Evolutionary conservation across 2,113 vertebrate species (phyloP), one percentile per base, ranked within the genome.

Genomic region (Phalacrocorax carbo): DNA sequence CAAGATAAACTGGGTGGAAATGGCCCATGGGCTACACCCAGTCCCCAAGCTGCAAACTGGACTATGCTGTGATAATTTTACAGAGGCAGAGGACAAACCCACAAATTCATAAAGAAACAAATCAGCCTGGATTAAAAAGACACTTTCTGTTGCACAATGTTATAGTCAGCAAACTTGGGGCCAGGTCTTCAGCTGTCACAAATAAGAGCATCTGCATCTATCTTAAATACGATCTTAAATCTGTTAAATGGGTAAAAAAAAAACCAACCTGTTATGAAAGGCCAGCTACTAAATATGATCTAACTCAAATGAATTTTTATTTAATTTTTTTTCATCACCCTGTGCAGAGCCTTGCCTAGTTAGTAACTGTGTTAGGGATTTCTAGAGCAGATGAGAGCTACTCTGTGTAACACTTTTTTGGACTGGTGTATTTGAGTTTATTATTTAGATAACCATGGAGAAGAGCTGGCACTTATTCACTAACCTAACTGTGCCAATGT

Each of bases 221-320:
- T 46, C 49, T 26, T 52, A 52, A 48, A 36, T 75, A 58, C 10
- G 68, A 19, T 42, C 5, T 82, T 65, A 79, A 60, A 15, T 36
- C 21, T 40, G 8, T 36, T 70, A 72, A 78, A 66, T 27, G 12
- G 60, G 10, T 46, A 46, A 79, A 82, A 86, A 55, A 3, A 75
- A 83, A 78, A 82, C 19, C 18, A 65, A 86, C 83, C 10, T 40
- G 9, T 52, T 46, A 46, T 9, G 9, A 75, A 86, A 66, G 1
- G 2, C 40, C 36, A 84, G 14, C 9, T 62, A 42, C 8, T 12
- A 46, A 90, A 78, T 58, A 69, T 18, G 13, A 34, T 55, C 48
- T 64, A 1, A 23, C 15, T 52, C 40, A 15, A 58, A 3, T 2
- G 10, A 7, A 2, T 0, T 60, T 77, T 13, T 70, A 26, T 57